Base-by-base conservation (phyloP, 2,888 invertebrate species). In the Pterobdella sp. region DNA sequence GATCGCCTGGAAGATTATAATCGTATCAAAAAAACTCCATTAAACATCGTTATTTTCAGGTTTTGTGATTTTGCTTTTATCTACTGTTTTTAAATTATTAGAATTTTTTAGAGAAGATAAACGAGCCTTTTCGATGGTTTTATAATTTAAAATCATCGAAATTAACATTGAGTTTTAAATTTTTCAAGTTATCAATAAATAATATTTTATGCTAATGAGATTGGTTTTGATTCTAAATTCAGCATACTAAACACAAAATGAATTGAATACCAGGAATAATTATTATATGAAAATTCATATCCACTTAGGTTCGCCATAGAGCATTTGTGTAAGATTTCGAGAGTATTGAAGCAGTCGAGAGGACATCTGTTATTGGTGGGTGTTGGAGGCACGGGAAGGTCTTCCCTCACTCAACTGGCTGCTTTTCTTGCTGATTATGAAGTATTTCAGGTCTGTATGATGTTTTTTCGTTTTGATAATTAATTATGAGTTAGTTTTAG, bases 341-440 rank as follows among this genome's bases (percentile, higher is more conserved):
- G 94, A 77, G 91, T 95, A 80, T 86, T 95, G 79, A 92, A 93
- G 80, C 94, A 94, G 85, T 94, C 94, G 10, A 87, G 92, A 78
- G 92, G 92, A 81, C 94, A 95, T 85, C 92, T 90, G 60, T 86
- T 94, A 74, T 85, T 94, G 63, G 91, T 94, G 14, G 95, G 95
- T 2, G 91, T 94, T 36, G 94, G 94, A 31, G 95, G 95, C 72
- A 93, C 94, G 2, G 94, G 95, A 10, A 87, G 94, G 67, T 94
- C 94, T 85, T 94, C 94, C 4, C 87, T 94, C 76, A 92, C 93
- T 0, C 87, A 93, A 72, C 86, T 95, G 75, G 90, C 94, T 10
- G 90, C 93, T 22, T 93, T 93, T 82, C 94, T 95, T 84, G 90
- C 91, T 78, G 94, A 95, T 82, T 93, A 93, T 83, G 94, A 95